phyloP scores from a whole-genome alignment of 2,113 vertebrate species.

The Chaetorhynchus papuensis region DNA sequence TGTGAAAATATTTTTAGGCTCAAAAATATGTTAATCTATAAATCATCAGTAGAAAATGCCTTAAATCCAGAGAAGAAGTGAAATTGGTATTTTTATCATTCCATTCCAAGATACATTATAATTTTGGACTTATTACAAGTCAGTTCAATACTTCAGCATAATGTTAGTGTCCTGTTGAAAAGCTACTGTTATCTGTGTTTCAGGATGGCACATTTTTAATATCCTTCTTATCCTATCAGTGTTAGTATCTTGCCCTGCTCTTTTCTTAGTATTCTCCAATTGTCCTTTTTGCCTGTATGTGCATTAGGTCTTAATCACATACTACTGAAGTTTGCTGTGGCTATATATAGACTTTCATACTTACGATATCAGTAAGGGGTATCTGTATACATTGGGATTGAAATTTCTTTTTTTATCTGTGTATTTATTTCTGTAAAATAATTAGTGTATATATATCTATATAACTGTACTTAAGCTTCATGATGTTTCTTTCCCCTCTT shows the following conservation, averaged over 20 bases:
- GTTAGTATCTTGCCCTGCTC: background rate
- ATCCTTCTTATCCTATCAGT: background rate
- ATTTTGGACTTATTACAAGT: background rate
- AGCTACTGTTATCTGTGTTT: background rate
- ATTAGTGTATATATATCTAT: background rate
- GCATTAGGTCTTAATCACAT: background rate
- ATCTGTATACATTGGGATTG: background rate
- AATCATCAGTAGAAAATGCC: background rate
- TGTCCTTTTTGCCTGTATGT: background rate
- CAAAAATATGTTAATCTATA: background rate
- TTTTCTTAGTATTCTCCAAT: background rate
- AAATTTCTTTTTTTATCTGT: background rate
- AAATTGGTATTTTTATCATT: background rate
- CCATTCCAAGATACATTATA: background rate
- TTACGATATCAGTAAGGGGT: background rate
- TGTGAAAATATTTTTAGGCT: background rate
- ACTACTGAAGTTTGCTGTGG: background rate
- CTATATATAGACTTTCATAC: background rate
- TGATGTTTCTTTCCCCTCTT: background rate
- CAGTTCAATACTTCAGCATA: background rate
- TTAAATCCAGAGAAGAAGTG: background rate
- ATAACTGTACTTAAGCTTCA: background rate
- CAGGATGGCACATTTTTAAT: background rate
- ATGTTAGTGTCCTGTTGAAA: background rate
- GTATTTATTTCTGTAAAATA: background rate